These are phyloP conservation scores for Bellardia pandia DNA, from an alignment of 2,888 invertebrate species.

Conservation along the genomic window DNA sequence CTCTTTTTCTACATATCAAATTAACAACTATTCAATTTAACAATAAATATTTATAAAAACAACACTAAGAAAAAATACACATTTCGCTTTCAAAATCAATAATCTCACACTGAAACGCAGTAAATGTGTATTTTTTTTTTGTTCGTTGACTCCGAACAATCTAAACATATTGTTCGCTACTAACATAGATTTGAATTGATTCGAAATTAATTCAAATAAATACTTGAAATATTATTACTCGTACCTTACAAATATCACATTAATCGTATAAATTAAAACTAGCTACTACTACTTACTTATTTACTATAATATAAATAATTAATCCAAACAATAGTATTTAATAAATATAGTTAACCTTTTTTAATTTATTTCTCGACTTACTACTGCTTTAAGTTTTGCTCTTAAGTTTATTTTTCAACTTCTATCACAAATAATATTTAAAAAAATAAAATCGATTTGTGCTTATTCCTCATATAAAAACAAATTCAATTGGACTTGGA, in stretches of 20 bases:
- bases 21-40: not conserved
- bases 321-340: not conserved
- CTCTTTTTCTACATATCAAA: not conserved
- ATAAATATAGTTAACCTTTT: not conserved
- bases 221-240: slow-evolving; percentile 14
- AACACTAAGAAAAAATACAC: slow-evolving; percentile 32
- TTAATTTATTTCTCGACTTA: slow-evolving; percentile 5
- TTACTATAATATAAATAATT: not conserved
- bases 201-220: slow-evolving; percentile 27
- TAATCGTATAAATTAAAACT: slow-evolving; percentile 2
- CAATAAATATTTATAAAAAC: not conserved
- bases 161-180: not conserved
- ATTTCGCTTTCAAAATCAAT: not conserved
- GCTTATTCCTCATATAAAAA: slow-evolving; percentile 15
- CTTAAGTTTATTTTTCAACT: slow-evolving; percentile 1
- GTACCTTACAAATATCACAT: slow-evolving; percentile 39
- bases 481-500: slow-evolving; percentile 11
- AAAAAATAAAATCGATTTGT: slow-evolving; percentile 4
- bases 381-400: slow-evolving; percentile 39
- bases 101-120: not conserved
- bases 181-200: slow-evolving; percentile 29
- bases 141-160: not conserved
- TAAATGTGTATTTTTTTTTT: slow-evolving; percentile 20
- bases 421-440: slow-evolving; percentile 2
- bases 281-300: not conserved